Conservation (phyloP, 2,113 vertebrate genomes). For the Hylia prasina region DNA sequence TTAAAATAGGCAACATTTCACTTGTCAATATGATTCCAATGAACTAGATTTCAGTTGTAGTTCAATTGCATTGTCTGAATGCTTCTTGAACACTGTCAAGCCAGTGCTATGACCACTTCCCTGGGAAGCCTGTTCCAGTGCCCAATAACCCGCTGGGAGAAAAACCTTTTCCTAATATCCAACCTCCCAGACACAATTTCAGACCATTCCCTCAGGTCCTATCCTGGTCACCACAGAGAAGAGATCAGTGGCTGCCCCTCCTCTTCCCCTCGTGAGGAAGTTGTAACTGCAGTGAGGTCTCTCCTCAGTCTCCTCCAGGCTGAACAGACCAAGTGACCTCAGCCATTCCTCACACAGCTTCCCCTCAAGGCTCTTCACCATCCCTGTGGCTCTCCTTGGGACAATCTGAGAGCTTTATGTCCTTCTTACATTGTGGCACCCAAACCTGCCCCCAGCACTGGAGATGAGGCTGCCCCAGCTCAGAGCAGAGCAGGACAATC, state of each 20-base stretch:
- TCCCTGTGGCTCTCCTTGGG: fast-evolving
- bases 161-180: neutral
- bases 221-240: neutral
- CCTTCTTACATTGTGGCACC: fast-evolving
- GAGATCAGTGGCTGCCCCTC: neutral
- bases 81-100: neutral
- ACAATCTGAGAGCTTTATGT: neutral
- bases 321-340: neutral
- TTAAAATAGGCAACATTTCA: neutral
- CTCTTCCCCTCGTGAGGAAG: neutral
- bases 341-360: fast-evolving
- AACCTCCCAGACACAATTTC: neutral
- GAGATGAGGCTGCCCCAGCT: fast-evolving
- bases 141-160: neutral
- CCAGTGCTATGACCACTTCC: neutral
- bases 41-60: neutral
- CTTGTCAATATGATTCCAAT: neutral
- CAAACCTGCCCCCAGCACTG: fast-evolving
- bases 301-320: neutral
- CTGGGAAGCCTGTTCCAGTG: neutral
- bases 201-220: fast-evolving
- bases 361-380: neutral
- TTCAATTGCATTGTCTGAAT: neutral
- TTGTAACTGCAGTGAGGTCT: neutral
- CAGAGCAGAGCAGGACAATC: neutral